Evolutionary conservation across 1,140 invertebrate genomes (phyloP).

Genomic region (Aethina tumida): DNA sequence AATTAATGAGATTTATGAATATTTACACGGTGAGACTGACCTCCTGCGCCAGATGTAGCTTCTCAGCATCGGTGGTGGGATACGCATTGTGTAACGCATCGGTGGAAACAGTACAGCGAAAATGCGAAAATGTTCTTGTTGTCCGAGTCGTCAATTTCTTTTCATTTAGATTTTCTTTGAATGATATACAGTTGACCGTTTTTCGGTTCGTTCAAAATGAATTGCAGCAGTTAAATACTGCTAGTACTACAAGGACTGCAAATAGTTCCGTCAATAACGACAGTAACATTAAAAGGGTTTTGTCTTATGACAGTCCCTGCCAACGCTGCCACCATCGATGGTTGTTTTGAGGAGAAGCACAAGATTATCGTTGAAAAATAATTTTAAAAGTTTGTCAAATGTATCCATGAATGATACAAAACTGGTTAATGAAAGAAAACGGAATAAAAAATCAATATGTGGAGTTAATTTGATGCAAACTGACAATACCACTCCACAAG

Average conservation of each 20-base stretch:
- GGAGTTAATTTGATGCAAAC: not conserved
- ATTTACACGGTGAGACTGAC: no score
- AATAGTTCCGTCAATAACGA: constrained; percentile 18
- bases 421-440: not conserved
- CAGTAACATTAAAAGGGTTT: constrained; percentile 15
- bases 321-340: constrained; percentile 11
- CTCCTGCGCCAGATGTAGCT: no score
- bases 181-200: constrained; percentile 16
- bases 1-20: no score
- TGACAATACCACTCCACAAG: no score
- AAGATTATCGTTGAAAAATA: constrained; percentile 15
- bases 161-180: constrained; percentile 18
- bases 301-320: constrained; percentile 12
- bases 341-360: constrained; percentile 15
- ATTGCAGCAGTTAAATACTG: constrained; percentile 16
- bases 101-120: not conserved
- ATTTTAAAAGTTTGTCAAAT: not conserved
- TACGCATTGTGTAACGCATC: constrained; percentile 2
- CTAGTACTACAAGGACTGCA: constrained; percentile 10
- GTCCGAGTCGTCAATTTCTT: not conserved
- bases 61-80: constrained; percentile 1
- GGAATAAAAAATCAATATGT: not conserved
- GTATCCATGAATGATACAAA: constrained; percentile 3
- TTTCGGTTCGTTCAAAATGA: constrained; percentile 20
- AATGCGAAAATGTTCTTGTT: not conserved